phyloP scores from a whole-genome alignment of 2,113 vertebrate genomes.

The Chaetodon auriga region DNA sequence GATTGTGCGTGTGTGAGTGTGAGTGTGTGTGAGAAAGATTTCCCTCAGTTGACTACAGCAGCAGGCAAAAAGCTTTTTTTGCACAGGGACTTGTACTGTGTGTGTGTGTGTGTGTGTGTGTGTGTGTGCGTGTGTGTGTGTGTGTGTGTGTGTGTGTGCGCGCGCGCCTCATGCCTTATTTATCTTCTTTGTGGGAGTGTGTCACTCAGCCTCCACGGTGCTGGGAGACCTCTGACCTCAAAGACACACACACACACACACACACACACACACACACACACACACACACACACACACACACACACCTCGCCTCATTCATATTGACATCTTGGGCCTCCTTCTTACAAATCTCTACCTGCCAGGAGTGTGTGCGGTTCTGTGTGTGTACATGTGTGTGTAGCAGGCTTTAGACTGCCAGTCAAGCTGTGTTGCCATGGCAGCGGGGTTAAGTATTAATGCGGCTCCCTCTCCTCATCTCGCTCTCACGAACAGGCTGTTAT shows the following conservation, averaged over 20 bases:
- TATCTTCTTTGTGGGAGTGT: slow-evolving; percentile 1
- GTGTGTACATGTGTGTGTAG: neutral
- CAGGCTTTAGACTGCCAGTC: slow-evolving; percentile 1
- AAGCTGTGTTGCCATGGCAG: slow-evolving; percentile 23
- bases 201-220: neutral
- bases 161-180: neutral
- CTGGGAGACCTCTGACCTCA: neutral
- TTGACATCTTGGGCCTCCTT: neutral
- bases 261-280: neutral
- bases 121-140: slow-evolving; percentile 8
- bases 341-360: neutral
- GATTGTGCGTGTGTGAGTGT: neutral
- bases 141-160: slow-evolving; percentile 12
- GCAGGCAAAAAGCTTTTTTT: no score
- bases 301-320: neutral
- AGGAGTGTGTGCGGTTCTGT: slow-evolving; percentile 3
- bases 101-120: slow-evolving; percentile 12
- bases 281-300: neutral
- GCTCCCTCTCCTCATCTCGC: neutral
- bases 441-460: slow-evolving; percentile 29
- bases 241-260: neutral
- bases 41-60: no score
- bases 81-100: neutral
- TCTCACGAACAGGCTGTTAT: neutral
- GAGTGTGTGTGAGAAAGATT: neutral